Conservation (phyloP, 2,888 invertebrate species). For the Limnephilus rhombicus region DNA sequence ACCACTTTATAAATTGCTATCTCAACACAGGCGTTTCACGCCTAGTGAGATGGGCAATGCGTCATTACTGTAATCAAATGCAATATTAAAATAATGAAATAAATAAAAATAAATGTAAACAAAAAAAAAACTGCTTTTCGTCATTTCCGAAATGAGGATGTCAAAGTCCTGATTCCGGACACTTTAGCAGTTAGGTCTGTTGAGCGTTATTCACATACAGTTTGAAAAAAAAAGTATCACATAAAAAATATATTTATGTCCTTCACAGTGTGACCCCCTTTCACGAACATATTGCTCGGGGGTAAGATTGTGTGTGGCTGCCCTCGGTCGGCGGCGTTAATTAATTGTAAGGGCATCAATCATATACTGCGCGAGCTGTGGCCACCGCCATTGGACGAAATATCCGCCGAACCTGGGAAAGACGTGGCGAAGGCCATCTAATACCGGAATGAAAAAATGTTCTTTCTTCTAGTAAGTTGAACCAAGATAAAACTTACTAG, state of each 20-base stretch:
- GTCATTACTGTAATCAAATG: no score
- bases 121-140: no score
- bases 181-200: background rate
- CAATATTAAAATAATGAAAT: no score
- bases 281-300: background rate
- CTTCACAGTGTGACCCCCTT: background rate
- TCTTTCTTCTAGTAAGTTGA: background rate
- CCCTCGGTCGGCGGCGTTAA: constrained; percentile 50
- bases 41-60: no score
- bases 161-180: no score
- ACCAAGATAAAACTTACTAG: background rate
- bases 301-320: background rate
- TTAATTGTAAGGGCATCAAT: constrained; percentile 56
- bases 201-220: background rate
- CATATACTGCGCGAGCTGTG: constrained; percentile 26
- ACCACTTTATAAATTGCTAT: no score
- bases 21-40: no score
- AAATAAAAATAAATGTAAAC: no score
- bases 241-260: background rate
- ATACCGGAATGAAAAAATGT: background rate
- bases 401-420: background rate
- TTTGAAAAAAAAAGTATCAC: background rate
- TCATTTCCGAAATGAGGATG: no score
- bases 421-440: no score
- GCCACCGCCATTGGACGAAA: constrained; percentile 4